A percentile compares a stretch with the other conserved stretches of the same genome.
phyloP scores from a whole-genome alignment of 1,140 invertebrate species.

The Megalopta genalis region DNA sequence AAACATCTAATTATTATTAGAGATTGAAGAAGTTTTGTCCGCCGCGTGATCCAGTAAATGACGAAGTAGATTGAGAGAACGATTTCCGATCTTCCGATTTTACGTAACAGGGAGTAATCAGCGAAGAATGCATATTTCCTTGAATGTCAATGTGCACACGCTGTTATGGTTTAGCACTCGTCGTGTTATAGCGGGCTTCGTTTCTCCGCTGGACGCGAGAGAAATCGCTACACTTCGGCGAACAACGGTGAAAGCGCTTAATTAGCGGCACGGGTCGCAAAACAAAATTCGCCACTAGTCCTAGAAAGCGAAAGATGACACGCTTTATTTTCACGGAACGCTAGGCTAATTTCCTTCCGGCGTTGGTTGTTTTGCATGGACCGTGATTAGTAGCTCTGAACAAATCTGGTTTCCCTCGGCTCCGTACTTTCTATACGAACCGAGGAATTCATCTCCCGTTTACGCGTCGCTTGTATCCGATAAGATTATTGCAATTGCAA shows the following conservation, averaged over 20 bases:
- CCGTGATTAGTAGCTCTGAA: constrained; percentile 18
- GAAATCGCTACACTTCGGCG: constrained; percentile 46
- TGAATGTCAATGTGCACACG: constrained; percentile 2
- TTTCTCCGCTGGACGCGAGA: constrained; percentile 7
- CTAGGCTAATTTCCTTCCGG: constrained; percentile 31
- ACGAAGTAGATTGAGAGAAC: neutral
- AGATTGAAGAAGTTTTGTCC: no score
- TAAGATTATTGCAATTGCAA: neutral
- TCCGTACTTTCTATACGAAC: constrained; percentile 13
- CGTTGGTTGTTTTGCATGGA: constrained; percentile 13
- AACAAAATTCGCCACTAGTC: constrained; percentile 40
- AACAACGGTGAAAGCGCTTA: constrained; percentile 50
- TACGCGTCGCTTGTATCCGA: neutral
- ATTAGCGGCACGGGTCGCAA: constrained; percentile 38
- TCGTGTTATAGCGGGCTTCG: constrained; percentile 3
- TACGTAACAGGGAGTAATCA: constrained; percentile 1
- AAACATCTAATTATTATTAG: no score
- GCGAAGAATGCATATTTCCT: constrained; percentile 9
- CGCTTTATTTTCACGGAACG: constrained; percentile 40
- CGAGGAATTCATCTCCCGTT: neutral
- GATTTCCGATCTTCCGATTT: neutral
- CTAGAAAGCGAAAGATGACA: constrained; percentile 51
- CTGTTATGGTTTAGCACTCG: constrained; percentile 4
- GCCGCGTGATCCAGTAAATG: neutral
- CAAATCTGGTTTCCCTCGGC: constrained; percentile 12